Evolutionary conservation across 2,113 vertebrate genomes (phyloP).

Genomic region (Brachyhypopomus occidentalis): DNA sequence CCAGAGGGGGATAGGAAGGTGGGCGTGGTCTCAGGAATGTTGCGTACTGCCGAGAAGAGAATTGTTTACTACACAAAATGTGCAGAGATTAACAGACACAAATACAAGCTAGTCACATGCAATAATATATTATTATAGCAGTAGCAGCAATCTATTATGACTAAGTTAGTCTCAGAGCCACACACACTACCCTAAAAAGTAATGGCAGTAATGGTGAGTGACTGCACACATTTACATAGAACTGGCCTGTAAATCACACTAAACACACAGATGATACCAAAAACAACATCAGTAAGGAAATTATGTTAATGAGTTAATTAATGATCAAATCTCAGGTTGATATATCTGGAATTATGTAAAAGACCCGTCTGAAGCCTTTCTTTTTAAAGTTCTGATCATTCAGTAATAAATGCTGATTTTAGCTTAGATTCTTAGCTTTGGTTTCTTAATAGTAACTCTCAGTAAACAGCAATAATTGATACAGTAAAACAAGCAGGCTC

Average conservation of each 20-base stretch:
- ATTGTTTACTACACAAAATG: not conserved
- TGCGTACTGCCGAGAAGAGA: slow-evolving; percentile 78
- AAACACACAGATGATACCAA: not conserved
- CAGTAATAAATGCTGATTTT: not conserved
- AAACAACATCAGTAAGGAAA: not conserved
- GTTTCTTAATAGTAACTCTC: not conserved
- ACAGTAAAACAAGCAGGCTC: no score
- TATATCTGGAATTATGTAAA: not conserved
- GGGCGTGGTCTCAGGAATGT: slow-evolving; percentile 83
- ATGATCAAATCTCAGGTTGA: not conserved
- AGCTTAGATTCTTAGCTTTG: not conserved
- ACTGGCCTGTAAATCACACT: not conserved
- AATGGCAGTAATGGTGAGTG: no score
- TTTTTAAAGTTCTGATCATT: not conserved
- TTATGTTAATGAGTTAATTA: not conserved
- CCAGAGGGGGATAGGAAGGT: slow-evolving; percentile 89
- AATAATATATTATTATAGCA: not conserved
- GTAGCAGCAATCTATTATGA: not conserved
- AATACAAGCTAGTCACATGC: not conserved
- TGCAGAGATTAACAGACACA: slow-evolving; percentile 16
- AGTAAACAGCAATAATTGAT: no score
- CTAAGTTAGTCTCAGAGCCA: not conserved
- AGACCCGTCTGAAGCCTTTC: not conserved
- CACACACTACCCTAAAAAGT: not conserved
- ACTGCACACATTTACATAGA: no score